Conservation (phyloP, 2,797 vertebrate species). For the Sebastes nivosus region DNA sequence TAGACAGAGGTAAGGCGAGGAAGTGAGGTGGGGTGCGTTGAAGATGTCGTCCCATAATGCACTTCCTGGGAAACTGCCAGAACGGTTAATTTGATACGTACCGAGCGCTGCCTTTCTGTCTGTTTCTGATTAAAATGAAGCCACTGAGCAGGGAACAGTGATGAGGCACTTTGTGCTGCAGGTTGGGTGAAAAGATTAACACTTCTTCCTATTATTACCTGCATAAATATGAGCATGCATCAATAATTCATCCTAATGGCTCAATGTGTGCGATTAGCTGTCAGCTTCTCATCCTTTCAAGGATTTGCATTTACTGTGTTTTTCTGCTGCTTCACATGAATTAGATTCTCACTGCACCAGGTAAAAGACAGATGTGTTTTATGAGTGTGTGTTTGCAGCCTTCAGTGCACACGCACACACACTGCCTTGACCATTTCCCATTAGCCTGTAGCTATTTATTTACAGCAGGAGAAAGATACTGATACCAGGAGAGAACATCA, state of each 20-base stretch:
- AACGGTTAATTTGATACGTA: constrained; percentile 30
- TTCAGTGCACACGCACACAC: background rate
- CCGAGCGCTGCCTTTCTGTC: background rate
- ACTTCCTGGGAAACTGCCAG: constrained; percentile 50
- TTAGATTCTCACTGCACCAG: constrained; percentile 22
- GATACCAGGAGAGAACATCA: constrained; percentile 28
- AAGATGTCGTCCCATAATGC: constrained; percentile 46
- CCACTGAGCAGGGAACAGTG: constrained; percentile 13
- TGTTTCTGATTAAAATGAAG: constrained; percentile 48
- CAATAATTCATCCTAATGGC: constrained; percentile 62
- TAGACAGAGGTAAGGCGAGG: constrained; percentile 15
- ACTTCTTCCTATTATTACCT: constrained; percentile 53
- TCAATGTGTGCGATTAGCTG: constrained; percentile 48
- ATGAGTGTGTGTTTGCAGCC: background rate
- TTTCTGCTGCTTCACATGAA: constrained; percentile 33
- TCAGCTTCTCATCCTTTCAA: constrained; percentile 33
- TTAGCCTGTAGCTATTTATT: constrained; percentile 51
- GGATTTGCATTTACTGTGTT: constrained; percentile 35
- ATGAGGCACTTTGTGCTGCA: constrained; percentile 30
- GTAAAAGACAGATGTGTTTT: constrained; percentile 20
- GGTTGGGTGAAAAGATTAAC: constrained; percentile 50
- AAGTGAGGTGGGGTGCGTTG: background rate
- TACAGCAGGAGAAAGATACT: constrained; percentile 5
- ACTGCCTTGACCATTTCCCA: constrained; percentile 24
- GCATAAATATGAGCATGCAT: constrained; percentile 41